phyloP scores from a whole-genome alignment of 2,797 vertebrate species.

The Lepilemur ruficaudatus region DNA sequence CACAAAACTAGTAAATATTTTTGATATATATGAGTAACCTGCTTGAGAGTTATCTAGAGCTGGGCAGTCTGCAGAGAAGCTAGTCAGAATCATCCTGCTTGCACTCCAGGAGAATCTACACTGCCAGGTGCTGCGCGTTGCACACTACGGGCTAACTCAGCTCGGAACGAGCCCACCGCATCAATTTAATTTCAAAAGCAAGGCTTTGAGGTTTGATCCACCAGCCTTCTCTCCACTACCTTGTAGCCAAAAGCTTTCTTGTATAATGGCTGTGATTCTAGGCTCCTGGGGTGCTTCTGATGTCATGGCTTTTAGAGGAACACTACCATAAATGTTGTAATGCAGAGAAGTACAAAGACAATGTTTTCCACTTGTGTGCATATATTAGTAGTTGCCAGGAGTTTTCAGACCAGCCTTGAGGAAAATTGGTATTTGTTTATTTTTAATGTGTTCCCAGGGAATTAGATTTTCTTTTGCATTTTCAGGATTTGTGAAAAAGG shows the following conservation, averaged over 20 bases:
- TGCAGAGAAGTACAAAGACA: background rate
- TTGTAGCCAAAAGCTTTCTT: conserved; percentile 40
- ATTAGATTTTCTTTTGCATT: conserved; percentile 41
- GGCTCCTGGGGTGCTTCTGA: background rate
- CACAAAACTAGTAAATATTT: conserved; percentile 15
- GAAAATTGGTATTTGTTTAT: conserved; percentile 42
- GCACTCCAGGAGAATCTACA: background rate
- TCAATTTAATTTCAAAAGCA: conserved; percentile 34
- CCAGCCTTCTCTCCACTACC: background rate
- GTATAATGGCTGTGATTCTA: conserved; percentile 7
- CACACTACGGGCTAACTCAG: background rate
- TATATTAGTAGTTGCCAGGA: background rate
- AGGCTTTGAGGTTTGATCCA: background rate
- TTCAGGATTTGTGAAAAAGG: background rate
- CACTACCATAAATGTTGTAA: background rate
- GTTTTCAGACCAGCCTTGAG: conserved; percentile 22
- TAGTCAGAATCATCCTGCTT: background rate
- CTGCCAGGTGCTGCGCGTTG: accelerated
- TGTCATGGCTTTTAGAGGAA: background rate
- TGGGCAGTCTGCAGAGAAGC: background rate
- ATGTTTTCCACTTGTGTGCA: background rate
- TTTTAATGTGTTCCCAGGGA: background rate
- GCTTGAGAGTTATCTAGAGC: background rate
- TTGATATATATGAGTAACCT: background rate
- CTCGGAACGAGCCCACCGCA: background rate